Percentiles rank a stretch among this genome's conserved stretches.
Evolutionary conservation across 2,888 invertebrate species (phyloP).

Genomic region (Oligia latruncula): DNA sequence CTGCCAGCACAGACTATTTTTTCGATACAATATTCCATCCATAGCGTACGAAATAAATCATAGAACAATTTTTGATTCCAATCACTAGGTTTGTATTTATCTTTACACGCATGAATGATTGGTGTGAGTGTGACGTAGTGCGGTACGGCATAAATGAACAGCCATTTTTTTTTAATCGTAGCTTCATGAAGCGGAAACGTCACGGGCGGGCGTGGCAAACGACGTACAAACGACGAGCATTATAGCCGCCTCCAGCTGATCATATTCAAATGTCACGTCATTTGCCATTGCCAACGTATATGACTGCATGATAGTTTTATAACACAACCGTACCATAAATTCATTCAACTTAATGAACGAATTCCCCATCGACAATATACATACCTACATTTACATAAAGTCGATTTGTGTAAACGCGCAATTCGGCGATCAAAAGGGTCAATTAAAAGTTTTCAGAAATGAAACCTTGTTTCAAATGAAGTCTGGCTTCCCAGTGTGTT

Average conservation of each 20-base stretch:
- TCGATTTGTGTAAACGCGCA: constrained; percentile 26
- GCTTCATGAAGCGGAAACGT: constrained; percentile 11
- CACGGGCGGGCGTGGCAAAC: constrained; percentile 35
- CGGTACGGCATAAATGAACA: constrained; percentile 39
- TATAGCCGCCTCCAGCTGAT: constrained; percentile 30
- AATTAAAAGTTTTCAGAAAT: constrained; percentile 50
- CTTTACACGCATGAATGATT: constrained; percentile 47
- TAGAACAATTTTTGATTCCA: constrained; percentile 58
- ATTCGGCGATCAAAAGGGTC: constrained; percentile 26
- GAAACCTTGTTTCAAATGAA: constrained; percentile 15
- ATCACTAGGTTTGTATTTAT: constrained; percentile 48
- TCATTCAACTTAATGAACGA: constrained; percentile 10
- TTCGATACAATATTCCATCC: constrained; percentile 36
- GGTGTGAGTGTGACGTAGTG: constrained; percentile 49
- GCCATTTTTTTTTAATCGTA: constrained; percentile 34
- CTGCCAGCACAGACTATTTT: constrained; percentile 19
- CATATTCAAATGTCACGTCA: constrained; percentile 58
- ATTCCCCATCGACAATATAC: constrained; percentile 35
- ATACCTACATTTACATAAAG: constrained; percentile 34
- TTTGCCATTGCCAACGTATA: constrained; percentile 26
- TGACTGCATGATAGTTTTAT: constrained; percentile 30
- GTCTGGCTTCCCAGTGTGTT: constrained; percentile 22
- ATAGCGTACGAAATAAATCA: constrained; percentile 35
- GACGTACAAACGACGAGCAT: constrained; percentile 23
- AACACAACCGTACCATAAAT: constrained; percentile 15